Percentiles rank a stretch among this genome's conserved stretches.
Conservation (phyloP, 2,888 invertebrate species). For the Sphaeridia pumilis region DNA sequence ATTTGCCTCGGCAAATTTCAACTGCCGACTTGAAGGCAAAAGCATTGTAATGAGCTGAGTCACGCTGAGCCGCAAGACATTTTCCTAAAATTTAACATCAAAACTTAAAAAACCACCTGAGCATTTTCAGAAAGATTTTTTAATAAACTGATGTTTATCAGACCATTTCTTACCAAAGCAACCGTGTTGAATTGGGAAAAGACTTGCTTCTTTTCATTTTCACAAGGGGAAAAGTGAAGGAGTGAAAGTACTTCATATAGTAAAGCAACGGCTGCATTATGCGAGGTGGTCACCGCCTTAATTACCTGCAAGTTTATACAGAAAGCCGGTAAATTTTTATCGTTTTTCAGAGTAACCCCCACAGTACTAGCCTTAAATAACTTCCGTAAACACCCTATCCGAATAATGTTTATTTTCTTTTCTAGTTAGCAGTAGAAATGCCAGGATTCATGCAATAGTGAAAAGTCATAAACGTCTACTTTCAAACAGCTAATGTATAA, state of each 20-base stretch:
- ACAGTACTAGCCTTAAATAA: too few relatives aligned
- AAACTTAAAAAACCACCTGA: neutral
- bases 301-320: constrained; percentile 22
- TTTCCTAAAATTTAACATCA: constrained; percentile 19
- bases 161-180: constrained; percentile 20
- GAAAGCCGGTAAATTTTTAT: too few relatives aligned
- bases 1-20: constrained; percentile 23
- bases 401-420: too few relatives aligned
- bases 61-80: constrained; percentile 26
- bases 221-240: constrained; percentile 25
- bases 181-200: constrained; percentile 18
- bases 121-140: neutral
- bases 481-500: too few relatives aligned
- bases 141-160: neutral
- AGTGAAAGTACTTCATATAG: constrained; percentile 33
- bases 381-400: too few relatives aligned
- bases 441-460: too few relatives aligned
- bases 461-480: too few relatives aligned
- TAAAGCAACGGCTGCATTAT: constrained; percentile 28
- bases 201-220: constrained; percentile 24
- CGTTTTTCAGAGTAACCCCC: too few relatives aligned
- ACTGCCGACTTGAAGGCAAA: constrained; percentile 20
- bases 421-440: too few relatives aligned
- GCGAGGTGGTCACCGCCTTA: constrained; percentile 22
- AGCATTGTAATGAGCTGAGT: constrained; percentile 32